Percentiles rank a stretch among this genome's conserved stretches.
These are phyloP conservation scores for Eudyptes chrysolophus DNA, from an alignment of 2,113 vertebrate species.

Conservation along the genomic window DNA sequence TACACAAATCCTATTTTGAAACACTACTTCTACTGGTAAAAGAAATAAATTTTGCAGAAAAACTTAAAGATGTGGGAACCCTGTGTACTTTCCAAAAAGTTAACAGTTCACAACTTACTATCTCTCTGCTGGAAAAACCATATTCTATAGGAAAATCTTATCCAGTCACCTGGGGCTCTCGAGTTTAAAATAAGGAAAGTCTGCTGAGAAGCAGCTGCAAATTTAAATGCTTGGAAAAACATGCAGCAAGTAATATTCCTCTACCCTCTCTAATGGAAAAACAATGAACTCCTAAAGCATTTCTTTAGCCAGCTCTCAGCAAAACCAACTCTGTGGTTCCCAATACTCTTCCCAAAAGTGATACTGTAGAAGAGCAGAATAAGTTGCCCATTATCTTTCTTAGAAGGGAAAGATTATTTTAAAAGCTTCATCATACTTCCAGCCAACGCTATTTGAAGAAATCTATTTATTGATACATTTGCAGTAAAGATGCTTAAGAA, in stretches of 20 bases:
- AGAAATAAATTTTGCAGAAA: not conserved
- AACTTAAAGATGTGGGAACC: not conserved
- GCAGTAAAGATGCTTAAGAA: not conserved
- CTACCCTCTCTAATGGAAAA: not conserved
- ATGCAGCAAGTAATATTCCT: not conserved
- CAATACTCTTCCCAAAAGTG: not conserved
- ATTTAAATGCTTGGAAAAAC: not conserved
- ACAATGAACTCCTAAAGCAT: not conserved
- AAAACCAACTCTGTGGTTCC: not conserved
- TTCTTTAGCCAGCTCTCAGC: not conserved
- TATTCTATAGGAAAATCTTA: not conserved
- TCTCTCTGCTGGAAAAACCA: not conserved
- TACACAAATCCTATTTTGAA: not conserved
- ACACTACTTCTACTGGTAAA: not conserved
- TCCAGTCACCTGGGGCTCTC: not conserved
- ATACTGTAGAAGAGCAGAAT: not conserved
- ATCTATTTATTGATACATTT: not conserved
- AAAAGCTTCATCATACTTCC: not conserved
- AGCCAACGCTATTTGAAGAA: not conserved
- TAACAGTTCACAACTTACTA: not conserved
- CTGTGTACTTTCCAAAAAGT: not conserved
- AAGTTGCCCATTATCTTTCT: not conserved
- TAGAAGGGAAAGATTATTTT: not conserved
- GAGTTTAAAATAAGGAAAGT: not conserved
- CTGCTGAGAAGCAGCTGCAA: not conserved